Evolutionary conservation across 1,140 invertebrate genomes (phyloP).

Genomic region (Drosophila sp.): DNA sequence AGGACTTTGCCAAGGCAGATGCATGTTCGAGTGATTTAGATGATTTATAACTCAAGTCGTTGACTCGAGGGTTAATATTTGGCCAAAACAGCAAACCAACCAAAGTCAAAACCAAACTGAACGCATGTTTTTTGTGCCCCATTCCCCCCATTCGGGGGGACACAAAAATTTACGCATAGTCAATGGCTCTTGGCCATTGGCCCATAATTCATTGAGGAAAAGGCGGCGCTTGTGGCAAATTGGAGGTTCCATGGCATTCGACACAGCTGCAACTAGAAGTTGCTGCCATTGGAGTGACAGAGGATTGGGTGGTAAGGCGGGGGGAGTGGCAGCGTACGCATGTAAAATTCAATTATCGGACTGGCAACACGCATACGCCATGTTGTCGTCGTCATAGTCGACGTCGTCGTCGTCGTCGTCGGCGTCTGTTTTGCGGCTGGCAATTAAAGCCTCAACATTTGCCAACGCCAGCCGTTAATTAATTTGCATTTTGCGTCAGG

Average conservation of each 20-base stretch:
- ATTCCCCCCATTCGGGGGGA: not conserved
- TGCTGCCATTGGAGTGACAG: constrained; percentile 2
- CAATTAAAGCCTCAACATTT: constrained; percentile 67
- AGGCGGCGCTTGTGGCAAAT: constrained; percentile 79
- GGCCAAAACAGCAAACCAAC: constrained; percentile 38
- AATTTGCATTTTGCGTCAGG: constrained; percentile 71
- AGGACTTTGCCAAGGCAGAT: constrained; percentile 44
- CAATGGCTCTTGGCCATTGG: constrained; percentile 34
- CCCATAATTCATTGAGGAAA: constrained; percentile 68
- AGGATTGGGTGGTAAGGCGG: not conserved
- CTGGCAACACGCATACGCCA: constrained; percentile 74
- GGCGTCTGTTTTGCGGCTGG: constrained; percentile 39
- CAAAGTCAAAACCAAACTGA: constrained; percentile 33
- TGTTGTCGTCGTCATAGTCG: constrained; percentile 45
- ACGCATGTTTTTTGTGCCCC: not conserved
- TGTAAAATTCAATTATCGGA: constrained; percentile 74
- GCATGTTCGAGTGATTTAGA: constrained; percentile 79
- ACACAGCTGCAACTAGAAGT: constrained; percentile 7
- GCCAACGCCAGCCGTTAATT: constrained; percentile 60
- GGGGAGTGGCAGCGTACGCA: constrained; percentile 45
- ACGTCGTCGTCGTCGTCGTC: constrained; percentile 24
- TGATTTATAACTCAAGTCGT: constrained; percentile 78
- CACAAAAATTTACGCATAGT: constrained; percentile 40
- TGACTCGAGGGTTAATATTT: constrained; percentile 76
- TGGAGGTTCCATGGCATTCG: constrained; percentile 58